These are phyloP conservation scores for Ptilonorhynchus violaceus DNA, from an alignment of 2,113 vertebrate species.

Conservation along the genomic window DNA sequence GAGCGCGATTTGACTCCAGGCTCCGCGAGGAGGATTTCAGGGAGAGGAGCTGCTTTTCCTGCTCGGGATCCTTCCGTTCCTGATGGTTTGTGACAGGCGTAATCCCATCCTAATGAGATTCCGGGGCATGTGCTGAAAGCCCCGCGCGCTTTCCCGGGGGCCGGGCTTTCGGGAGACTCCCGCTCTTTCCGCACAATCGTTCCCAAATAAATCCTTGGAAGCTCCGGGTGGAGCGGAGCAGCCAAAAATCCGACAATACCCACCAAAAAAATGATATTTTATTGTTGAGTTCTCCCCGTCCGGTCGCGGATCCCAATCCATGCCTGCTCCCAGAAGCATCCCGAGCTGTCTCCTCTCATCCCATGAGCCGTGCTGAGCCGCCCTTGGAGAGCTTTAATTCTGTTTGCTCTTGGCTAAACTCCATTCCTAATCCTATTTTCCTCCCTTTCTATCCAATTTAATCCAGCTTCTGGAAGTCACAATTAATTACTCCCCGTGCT, in stretches of 20 bases:
- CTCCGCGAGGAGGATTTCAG: background rate
- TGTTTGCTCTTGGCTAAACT: slow-evolving; percentile 65
- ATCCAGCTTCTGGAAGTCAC: slow-evolving; percentile 71
- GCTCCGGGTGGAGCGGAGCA: background rate
- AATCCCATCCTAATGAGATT: slow-evolving; percentile 70
- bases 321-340: too few relatives aligned
- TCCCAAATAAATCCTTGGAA: slow-evolving; percentile 54
- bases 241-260: background rate
- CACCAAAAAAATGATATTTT: background rate
- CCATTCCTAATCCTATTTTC: slow-evolving; percentile 76
- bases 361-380: slow-evolving; percentile 2
- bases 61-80: background rate
- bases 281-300: background rate
- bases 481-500: slow-evolving; percentile 64
- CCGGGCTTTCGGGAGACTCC: background rate
- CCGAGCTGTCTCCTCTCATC: background rate
- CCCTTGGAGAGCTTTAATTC: slow-evolving; percentile 55
- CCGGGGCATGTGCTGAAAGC: slow-evolving; percentile 25
- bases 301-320: background rate
- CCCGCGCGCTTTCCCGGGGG: background rate
- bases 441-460: slow-evolving; percentile 72
- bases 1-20: background rate
- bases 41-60: background rate
- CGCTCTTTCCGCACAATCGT: slow-evolving; percentile 29
- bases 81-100: slow-evolving; percentile 37